Percentiles rank a stretch among this genome's conserved stretches.
phyloP scores from a whole-genome alignment of 2,888 invertebrate genomes.

The Cheilosia soror region DNA sequence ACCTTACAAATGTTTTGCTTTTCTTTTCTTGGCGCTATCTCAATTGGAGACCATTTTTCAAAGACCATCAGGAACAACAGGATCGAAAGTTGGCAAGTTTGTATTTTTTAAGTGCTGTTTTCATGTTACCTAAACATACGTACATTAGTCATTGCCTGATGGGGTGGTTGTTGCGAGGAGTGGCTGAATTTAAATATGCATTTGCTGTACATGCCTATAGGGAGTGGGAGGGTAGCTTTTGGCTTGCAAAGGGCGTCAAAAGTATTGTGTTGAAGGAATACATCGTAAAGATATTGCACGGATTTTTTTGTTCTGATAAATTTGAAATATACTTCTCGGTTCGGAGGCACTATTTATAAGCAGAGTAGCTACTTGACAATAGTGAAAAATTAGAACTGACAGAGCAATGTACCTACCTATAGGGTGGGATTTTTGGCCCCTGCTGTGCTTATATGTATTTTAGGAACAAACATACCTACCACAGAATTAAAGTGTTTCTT shows the following conservation, averaged over 20 bases:
- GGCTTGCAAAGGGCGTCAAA: neutral
- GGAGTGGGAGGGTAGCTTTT: neutral
- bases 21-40: conserved; percentile 17
- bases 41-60: conserved; percentile 50
- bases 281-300: neutral
- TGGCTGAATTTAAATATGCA: conserved; percentile 2
- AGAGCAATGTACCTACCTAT: too few relatives aligned
- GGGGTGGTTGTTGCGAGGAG: neutral
- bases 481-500: too few relatives aligned
- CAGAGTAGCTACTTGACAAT: too few relatives aligned
- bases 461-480: too few relatives aligned
- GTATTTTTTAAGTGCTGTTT: conserved; percentile 12
- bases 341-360: too few relatives aligned
- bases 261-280: neutral
- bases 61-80: neutral
- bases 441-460: too few relatives aligned
- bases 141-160: conserved; percentile 18
- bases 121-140: neutral
- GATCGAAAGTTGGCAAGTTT: conserved; percentile 10
- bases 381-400: too few relatives aligned
- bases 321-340: too few relatives aligned
- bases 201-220: neutral
- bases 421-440: too few relatives aligned
- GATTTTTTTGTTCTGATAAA: conserved; percentile 6
- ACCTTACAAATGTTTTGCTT: neutral